phyloP scores from a whole-genome alignment of 1,140 invertebrate genomes.

The Drosophila sulfurigaster region DNA sequence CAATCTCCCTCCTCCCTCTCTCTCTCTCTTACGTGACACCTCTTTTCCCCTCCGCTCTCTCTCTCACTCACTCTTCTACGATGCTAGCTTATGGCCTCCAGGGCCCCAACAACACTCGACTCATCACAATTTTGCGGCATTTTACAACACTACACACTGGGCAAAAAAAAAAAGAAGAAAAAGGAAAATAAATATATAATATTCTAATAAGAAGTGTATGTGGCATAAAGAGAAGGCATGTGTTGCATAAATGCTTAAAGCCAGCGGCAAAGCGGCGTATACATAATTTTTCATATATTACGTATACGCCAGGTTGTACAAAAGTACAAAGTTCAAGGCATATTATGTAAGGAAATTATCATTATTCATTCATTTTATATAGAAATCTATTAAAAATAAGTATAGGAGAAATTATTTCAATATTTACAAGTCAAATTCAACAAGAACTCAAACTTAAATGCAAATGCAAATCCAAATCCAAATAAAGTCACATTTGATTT shows the following conservation, averaged over 20 bases:
- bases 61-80: not conserved
- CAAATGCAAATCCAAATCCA: too few relatives aligned
- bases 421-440: too few relatives aligned
- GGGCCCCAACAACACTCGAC: not conserved
- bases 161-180: not conserved
- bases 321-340: too few relatives aligned
- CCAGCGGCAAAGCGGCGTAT: slow-evolving; percentile 17
- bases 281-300: slow-evolving; percentile 27
- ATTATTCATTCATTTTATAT: too few relatives aligned
- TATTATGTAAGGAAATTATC: too few relatives aligned
- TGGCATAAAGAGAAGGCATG: too few relatives aligned
- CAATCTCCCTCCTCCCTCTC: not conserved
- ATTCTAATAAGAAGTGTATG: slow-evolving; percentile 3
- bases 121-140: slow-evolving; percentile 1
- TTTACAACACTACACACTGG: slow-evolving; percentile 10
- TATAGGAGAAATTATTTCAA: too few relatives aligned
- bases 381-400: too few relatives aligned
- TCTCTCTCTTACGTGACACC: not conserved
- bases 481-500: too few relatives aligned
- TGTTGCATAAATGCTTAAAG: too few relatives aligned
- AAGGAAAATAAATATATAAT: not conserved
- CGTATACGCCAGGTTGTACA: slow-evolving; percentile 20
- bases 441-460: too few relatives aligned
- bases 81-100: not conserved
- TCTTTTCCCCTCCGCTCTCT: not conserved